These are phyloP conservation scores for Bilobella aurantiaca DNA, from an alignment of 1,140 invertebrate genomes.

Conservation along the genomic window DNA sequence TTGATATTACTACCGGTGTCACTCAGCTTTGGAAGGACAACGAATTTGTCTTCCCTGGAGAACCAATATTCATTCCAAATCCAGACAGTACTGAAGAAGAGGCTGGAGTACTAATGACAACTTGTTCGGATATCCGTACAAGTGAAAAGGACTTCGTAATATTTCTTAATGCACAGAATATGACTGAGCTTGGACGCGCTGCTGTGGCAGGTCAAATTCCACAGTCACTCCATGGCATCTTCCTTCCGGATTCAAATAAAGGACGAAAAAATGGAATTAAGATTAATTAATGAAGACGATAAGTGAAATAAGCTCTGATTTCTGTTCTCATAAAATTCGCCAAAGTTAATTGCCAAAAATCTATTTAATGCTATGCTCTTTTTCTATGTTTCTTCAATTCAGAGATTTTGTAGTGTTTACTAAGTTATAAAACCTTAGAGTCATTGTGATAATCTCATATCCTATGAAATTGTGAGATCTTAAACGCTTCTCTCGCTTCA, in stretches of 20 bases:
- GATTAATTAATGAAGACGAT: too few species aligned
- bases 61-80: constrained; percentile 38
- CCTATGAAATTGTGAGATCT: too few species aligned
- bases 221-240: constrained; percentile 41
- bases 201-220: constrained; percentile 38
- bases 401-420: too few species aligned
- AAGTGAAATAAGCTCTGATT: too few species aligned
- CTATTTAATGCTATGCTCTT: too few species aligned
- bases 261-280: neutral
- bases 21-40: constrained; percentile 37
- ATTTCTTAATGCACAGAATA: constrained; percentile 40
- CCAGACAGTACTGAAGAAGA: constrained; percentile 38
- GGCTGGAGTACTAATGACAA: constrained; percentile 36
- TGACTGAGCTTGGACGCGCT: constrained; percentile 42
- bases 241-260: constrained; percentile 9
- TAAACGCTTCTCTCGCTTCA: too few species aligned
- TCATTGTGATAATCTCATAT: too few species aligned
- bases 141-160: constrained; percentile 38
- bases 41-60: constrained; percentile 37
- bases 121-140: constrained; percentile 30
- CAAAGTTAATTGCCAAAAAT: too few species aligned
- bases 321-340: too few species aligned
- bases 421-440: too few species aligned
- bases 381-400: too few species aligned
- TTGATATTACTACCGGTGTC: constrained; percentile 38